Base-by-base conservation (phyloP, 2,888 invertebrate genomes). In the Empis stercorea region DNA sequence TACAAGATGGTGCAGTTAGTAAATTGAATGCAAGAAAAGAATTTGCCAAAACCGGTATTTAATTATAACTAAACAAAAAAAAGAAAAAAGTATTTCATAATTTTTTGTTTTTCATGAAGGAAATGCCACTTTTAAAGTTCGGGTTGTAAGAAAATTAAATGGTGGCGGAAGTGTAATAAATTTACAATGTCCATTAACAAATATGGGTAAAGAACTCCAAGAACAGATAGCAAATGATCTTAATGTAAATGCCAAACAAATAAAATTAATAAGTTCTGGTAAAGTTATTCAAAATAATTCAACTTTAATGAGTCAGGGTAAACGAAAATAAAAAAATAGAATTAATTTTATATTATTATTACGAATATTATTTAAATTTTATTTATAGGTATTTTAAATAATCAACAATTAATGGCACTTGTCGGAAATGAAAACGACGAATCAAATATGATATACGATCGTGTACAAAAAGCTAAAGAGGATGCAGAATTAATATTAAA, bases 1-100 rank as follows among this genome's bases (percentile, higher is more conserved):
- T 87, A 1, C 81, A 86, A 60, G 59, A 68, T 4, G 80, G 81
- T 63, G 83, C 88, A 0, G 58, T 87, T 2, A 80, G 84, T 46
- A 79, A 85, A 56, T 71, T 84, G 13, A 79, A 79, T 50, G 80
- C 84, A 20, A 76, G 81, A 51, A 76, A 76, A 4, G 75, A 77
- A 48, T 87, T 78, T 56, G 75, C 78, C 51, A 75, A 79, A 55
- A 82, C 81, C 0, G 69, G 64, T 63, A 45, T 47, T 32, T 27
- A 27, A 4, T 30, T 46, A 7, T 15, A 27, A 11, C 20, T 30
- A 27, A 27, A 4, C 20, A 20, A 27, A 27, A 27, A 7, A 27
- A 7, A 27, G 7, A 6, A 27, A n/a, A n/a, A n/a, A n/a, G n/a
- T 27, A 9, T 27, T 27, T 7, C 23, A 20, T 4, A 34, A 30